Evolutionary conservation across 2,888 invertebrate species (phyloP), one percentile per base, ranked within the genome.

Genomic region (Nomada flava): DNA sequence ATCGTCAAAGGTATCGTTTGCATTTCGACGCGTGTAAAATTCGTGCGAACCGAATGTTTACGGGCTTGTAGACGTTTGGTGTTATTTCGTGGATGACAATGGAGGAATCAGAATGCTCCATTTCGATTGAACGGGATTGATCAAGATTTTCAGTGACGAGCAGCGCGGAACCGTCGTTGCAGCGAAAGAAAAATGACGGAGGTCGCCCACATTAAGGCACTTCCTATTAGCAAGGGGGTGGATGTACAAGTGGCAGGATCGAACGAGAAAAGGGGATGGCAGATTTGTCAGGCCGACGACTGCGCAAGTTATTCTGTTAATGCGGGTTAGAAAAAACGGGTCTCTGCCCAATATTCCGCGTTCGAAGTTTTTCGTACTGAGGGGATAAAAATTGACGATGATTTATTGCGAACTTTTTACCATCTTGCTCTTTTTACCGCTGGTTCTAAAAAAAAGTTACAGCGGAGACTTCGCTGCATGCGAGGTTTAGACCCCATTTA

Each of bases 231-330:
- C 73, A 63, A 36, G 65, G 62, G 36, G 63, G 59, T 42, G 59
- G 68, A 36, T 79, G 81, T 74, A 73, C 76, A 76, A 84, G 80
- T 62, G 77, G 80, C 75, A 76, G 79, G 82, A 75, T 64, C 70
- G 67, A 73, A 75, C 23, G 72, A 18, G 53, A 13, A 81, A 83
- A 72, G 80, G 85, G 82, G 72, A 53, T 64, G 55, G 82, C 78
- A 75, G 80, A 87, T 88, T 89, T 86, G 87, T 88, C 88, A 87
- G 81, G 26, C 80, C 83, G 82, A 86, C 82, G 85, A 86, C 80
- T 81, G 84, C 82, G 74, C 79, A 44, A 84, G 80, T 88, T 88
- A 84, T 87, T 76, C 82, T 65, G 81, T 86, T 87, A 82, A 88
- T 87, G 86, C 67, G 71, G 73, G 80, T 82, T 87, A 84, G 80